A percentile compares a stretch with the other conserved stretches of the same genome.
Evolutionary conservation across 1,140 invertebrate genomes (phyloP).

Genomic region (Leguminivora glycinivorella): DNA sequence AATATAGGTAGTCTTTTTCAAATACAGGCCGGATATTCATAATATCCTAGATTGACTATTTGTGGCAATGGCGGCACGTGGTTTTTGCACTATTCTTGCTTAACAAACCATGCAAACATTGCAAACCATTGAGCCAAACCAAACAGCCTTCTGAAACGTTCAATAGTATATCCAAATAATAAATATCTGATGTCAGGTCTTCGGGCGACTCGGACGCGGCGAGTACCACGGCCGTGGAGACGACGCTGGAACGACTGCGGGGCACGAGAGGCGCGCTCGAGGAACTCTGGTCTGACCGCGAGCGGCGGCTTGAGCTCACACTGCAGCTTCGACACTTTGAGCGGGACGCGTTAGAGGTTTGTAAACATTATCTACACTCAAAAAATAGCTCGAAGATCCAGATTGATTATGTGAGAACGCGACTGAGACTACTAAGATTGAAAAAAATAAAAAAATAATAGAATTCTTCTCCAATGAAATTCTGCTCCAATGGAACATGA

Average conservation of each 20-base stretch:
- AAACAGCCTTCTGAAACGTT: background rate
- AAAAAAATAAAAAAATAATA: too few species aligned
- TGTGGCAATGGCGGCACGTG: too few species aligned
- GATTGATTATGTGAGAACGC: background rate
- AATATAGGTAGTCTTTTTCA: too few species aligned
- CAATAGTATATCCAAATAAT: background rate
- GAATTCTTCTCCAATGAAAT: too few species aligned
- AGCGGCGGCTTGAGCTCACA: constrained; percentile 93
- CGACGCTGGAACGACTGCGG: constrained; percentile 90
- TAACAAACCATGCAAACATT: too few species aligned
- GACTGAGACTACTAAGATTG: background rate
- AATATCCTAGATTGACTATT: too few species aligned
- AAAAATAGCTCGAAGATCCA: background rate
- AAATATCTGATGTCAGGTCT: constrained; percentile 64
- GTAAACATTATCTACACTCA: constrained; percentile 26
- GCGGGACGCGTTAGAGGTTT: constrained; percentile 95
- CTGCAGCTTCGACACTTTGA: constrained; percentile 95
- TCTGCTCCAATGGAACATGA: too few species aligned
- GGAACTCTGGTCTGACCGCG: constrained; percentile 94
- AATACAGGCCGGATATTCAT: too few species aligned
- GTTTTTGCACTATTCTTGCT: too few species aligned
- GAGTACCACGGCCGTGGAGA: constrained; percentile 90
- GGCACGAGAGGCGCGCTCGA: constrained; percentile 93
- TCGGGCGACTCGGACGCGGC: constrained; percentile 84
- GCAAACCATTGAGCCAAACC: too few species aligned